Evolutionary conservation across 1,140 invertebrate species (phyloP), one percentile per base, ranked within the genome.

Genomic region (Zelostemma sp.): DNA sequence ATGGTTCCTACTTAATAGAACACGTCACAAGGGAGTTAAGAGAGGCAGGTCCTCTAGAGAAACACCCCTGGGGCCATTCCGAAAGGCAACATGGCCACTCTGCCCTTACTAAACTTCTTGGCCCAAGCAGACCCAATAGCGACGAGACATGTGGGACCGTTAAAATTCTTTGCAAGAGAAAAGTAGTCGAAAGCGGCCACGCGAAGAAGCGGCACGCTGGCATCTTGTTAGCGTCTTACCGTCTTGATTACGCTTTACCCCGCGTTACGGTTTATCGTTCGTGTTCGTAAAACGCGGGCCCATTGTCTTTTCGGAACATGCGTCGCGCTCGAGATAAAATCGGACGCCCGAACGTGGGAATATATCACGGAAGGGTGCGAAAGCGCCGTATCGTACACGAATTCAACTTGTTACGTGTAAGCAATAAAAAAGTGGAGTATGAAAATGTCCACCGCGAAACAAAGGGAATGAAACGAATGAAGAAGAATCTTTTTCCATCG

Each of bases 1-100:
- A 72, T 70, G 57, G 69, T 50, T 60, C 28, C 57, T 25, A 53
- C 38, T 68, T 55, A 73, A 62, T 68, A 35, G 72, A 50, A 64
- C 63, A 64, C 65, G 66, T 74, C 50, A 47, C 51, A 51, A 46
- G 49, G 51, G 55, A 41, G 31, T 15, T 5, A 16, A 28, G 50
- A 80, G 79, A 80, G 82, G 79, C 80, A 75, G 80, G 78, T 64
- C 78, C 15, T 51, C 55, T 49, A 65, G 66, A 77, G 81, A 81
- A 79, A 79, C 82, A 83, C 82, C 82, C 81, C 78, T 79, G 73
- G 75, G 73, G 80, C 81, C 77, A 82, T 82, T 75, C 68, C 76
- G 69, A 72, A 67, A 77, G 72, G 58, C 79, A 82, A 66, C 54
- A 83, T 82, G 81, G 80, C 79, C 74, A 66, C 73, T 63, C 9